Conservation (phyloP, 2,888 invertebrate genomes). For the Cacoxenus indagator region DNA sequence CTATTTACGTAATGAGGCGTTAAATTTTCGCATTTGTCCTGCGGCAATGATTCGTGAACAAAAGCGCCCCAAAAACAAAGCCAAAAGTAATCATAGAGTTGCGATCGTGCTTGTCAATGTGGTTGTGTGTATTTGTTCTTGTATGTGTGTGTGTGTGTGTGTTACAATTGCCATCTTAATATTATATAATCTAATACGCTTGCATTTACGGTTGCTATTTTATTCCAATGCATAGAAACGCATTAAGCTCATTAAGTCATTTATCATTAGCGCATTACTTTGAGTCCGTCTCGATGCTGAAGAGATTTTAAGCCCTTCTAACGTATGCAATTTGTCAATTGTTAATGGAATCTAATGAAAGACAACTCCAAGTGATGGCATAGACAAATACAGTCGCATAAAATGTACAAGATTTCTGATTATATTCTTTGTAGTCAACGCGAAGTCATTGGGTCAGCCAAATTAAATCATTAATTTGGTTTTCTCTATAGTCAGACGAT, state of each 20-base stretch:
- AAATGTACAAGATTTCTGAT: too few relatives aligned
- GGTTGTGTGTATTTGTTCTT: not conserved
- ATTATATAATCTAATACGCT: slow-evolving; percentile 40
- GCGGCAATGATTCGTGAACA: slow-evolving; percentile 53
- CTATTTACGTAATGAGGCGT: slow-evolving; percentile 52
- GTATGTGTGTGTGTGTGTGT: slow-evolving; percentile 24
- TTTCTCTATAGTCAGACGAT: too few relatives aligned
- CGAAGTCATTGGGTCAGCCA: too few relatives aligned
- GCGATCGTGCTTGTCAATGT: not conserved
- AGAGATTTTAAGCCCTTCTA: too few relatives aligned
- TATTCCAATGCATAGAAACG: not conserved
- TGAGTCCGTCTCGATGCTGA: not conserved
- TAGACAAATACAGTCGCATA: too few relatives aligned
- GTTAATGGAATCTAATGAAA: too few relatives aligned
- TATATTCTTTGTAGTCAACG: too few relatives aligned
- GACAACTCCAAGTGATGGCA: too few relatives aligned
- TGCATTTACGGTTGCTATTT: not conserved
- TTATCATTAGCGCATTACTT: not conserved
- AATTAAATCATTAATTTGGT: too few relatives aligned
- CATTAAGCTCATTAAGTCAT: too few relatives aligned
- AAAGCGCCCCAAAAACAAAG: slow-evolving; percentile 20
- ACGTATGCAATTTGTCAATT: too few relatives aligned
- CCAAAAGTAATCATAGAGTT: slow-evolving; percentile 49
- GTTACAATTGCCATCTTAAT: slow-evolving; percentile 41
- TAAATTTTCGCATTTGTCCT: slow-evolving; percentile 49